Percentiles rank a stretch among this genome's conserved stretches.
Conservation (phyloP, 1,140 invertebrate species). For the Polyergus mexicanus region DNA sequence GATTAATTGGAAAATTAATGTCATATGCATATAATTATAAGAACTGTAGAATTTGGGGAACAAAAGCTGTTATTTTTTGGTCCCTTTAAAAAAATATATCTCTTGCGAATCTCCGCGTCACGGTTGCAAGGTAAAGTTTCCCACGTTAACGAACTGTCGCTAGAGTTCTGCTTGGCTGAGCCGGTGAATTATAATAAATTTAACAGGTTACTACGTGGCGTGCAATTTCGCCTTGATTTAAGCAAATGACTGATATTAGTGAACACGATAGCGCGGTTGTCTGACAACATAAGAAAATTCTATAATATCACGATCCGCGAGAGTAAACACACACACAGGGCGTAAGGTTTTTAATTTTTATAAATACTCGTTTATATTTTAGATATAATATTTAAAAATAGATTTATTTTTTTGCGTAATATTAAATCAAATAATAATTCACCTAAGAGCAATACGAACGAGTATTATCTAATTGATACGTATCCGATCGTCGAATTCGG, state of each 20-base stretch:
- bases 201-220: constrained; percentile 8
- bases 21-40: not conserved
- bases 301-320: not conserved
- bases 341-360: not conserved
- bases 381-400: not conserved
- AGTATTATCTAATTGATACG: not conserved
- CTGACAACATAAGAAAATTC: not conserved
- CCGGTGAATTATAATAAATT: constrained; percentile 63
- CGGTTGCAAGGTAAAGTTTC: constrained; percentile 38
- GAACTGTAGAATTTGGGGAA: not conserved
- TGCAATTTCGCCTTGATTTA: constrained; percentile 25
- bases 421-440: not conserved
- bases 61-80: not conserved
- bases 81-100: not conserved
- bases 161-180: constrained; percentile 45
- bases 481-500: not conserved
- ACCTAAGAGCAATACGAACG: not conserved
- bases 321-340: not conserved
- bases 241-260: constrained; percentile 15
- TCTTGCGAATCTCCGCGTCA: not conserved
- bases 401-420: not conserved
- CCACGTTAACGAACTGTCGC: constrained; percentile 64
- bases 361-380: no score
- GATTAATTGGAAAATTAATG: not conserved
- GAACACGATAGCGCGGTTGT: not conserved